These are phyloP conservation scores for Pterocles orientalis DNA, from an alignment of 2,113 vertebrate genomes.

Conservation along the genomic window DNA sequence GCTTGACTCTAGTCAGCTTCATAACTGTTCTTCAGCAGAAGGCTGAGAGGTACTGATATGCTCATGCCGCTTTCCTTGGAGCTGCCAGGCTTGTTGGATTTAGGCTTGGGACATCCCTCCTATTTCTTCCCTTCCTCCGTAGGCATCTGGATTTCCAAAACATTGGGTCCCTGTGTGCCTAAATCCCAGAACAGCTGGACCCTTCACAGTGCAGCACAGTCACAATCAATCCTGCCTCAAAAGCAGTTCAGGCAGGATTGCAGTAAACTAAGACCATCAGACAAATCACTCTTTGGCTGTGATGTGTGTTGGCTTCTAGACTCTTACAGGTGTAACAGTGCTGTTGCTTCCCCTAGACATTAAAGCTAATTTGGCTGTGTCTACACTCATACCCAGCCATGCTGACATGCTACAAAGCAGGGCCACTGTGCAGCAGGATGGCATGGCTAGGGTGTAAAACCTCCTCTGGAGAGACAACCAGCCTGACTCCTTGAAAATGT, in stretches of 20 bases:
- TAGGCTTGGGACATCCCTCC: neutral
- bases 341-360: neutral
- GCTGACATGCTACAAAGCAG: neutral
- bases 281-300: neutral
- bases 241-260: neutral
- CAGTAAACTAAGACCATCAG: neutral
- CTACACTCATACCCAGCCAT: neutral
- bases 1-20: neutral
- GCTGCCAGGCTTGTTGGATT: neutral
- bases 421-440: rapidly evolving
- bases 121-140: neutral
- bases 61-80: neutral
- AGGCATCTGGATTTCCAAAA: neutral
- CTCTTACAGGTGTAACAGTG: neutral
- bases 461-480: neutral
- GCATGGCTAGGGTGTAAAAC: neutral
- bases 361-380: neutral
- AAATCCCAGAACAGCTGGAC: neutral
- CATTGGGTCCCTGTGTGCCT: neutral
- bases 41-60: neutral
- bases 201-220: rapidly evolving
- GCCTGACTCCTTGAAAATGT: neutral
- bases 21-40: neutral
- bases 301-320: neutral
- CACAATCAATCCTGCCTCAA: neutral